phyloP scores from a whole-genome alignment of 2,888 invertebrate genomes.

The Heliconius charithonia region DNA sequence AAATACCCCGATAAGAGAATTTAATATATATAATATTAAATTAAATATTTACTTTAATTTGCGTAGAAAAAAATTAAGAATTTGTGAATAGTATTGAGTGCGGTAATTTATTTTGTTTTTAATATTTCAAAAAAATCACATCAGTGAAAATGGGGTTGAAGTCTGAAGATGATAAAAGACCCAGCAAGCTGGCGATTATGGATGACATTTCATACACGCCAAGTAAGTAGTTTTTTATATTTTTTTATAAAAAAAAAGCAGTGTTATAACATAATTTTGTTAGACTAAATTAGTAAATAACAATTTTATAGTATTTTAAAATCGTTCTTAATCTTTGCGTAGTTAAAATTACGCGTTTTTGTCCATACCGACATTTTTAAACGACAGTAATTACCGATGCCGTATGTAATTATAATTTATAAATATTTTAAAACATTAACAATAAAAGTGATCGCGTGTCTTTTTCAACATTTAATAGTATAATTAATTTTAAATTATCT shows the following conservation, averaged over 20 bases:
- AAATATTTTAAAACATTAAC: constrained; percentile 21
- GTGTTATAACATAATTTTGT: too few relatives aligned
- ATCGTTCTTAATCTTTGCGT: neutral
- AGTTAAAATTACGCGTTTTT: neutral
- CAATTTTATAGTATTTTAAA: neutral
- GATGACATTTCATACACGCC: constrained; percentile 70
- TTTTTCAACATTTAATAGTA: neutral
- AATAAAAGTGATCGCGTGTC: constrained; percentile 23
- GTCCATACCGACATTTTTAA: neutral
- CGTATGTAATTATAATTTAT: constrained; percentile 19
- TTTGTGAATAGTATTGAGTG: constrained; percentile 43
- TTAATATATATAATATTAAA: constrained; percentile 35
- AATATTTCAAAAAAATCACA: constrained; percentile 49
- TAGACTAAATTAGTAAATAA: neutral
- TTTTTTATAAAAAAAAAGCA: neutral
- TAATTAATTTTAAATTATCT: constrained; percentile 6
- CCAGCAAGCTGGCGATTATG: constrained; percentile 81
- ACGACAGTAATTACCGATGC: constrained; percentile 1
- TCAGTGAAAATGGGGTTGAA: constrained; percentile 80
- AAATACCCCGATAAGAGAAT: constrained; percentile 49
- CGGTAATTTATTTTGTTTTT: constrained; percentile 47
- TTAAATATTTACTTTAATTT: constrained; percentile 50
- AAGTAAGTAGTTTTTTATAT: constrained; percentile 64
- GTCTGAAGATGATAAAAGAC: constrained; percentile 76
- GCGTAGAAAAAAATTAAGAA: constrained; percentile 59